Evolutionary conservation across 2,888 invertebrate species (phyloP), one percentile per base, ranked within the genome.

Genomic region (Ceratothoa steindachneri): DNA sequence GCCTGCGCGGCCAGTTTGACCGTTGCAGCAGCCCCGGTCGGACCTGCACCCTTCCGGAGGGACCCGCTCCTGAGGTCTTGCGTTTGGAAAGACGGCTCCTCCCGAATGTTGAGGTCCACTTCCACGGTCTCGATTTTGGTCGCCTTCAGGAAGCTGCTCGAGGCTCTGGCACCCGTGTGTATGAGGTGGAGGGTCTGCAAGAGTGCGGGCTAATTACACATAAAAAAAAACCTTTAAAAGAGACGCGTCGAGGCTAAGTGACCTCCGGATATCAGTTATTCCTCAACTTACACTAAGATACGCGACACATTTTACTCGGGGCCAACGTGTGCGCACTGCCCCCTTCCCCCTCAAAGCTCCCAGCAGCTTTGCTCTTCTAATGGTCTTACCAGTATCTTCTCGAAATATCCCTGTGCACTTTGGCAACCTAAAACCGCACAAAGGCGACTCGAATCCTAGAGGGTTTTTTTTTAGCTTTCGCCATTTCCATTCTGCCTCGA

Each of bases 1-100:
- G 87, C 87, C 84, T 86, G 87, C 3, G 89, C 88, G 69, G 89
- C 88, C 60, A 89, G 84, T 73, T 87, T 86, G 52, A 91, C 88
- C 82, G 83, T 88, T 88, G 7, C 87, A 86, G 69, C 66, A 27
- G 73, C 71, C 3, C 30, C 28, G 29, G 52, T 29, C 52, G 75
- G 52, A 2, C 74, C 72, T 5, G 80, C 74, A 28, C 81, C 77
- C 0, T 80, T 75, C 65, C 78, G 72, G 29, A 78, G 77, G 24
- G 80, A 81, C 30, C 69, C 67, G 28, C 52, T 55, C 31, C 68
- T 74, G 29, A 65, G 31, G 29, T 69, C 73, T 80, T 74, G 55
- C 80, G 77, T 69, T 55, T 80, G 77, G 9, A 73, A 75, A 30
- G 73, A 74, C 7, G 60, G 28, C 15, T 60, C 70, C 60, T 70